phyloP scores from a whole-genome alignment of 2,797 vertebrate genomes.

The Microctenopoma steveboyesi region DNA sequence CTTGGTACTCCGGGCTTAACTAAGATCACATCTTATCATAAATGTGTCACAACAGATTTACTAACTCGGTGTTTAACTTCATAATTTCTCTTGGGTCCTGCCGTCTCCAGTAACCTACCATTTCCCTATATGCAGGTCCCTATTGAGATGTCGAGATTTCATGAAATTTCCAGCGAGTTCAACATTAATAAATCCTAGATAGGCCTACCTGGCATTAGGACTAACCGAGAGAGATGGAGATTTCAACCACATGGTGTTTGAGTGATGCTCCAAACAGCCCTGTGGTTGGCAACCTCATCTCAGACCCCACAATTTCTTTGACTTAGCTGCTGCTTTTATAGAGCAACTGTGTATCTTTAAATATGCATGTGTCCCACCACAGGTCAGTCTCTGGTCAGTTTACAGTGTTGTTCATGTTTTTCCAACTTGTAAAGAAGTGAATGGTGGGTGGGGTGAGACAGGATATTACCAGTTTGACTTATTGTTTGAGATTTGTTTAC shows the following conservation, averaged over 20 bases:
- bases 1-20: slow-evolving; percentile 32
- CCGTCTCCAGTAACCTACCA: slow-evolving; percentile 61
- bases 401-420: slow-evolving; percentile 14
- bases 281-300: slow-evolving; percentile 61
- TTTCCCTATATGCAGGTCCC: slow-evolving; percentile 43
- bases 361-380: slow-evolving; percentile 17
- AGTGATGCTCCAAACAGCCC: slow-evolving; percentile 50
- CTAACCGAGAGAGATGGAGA: slow-evolving; percentile 61
- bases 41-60: slow-evolving; percentile 67
- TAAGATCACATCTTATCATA: slow-evolving; percentile 62
- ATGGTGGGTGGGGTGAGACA: neutral
- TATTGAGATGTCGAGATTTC: slow-evolving; percentile 59
- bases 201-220: slow-evolving; percentile 43
- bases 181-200: slow-evolving; percentile 63
- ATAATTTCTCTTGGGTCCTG: slow-evolving; percentile 32
- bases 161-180: slow-evolving; percentile 69
- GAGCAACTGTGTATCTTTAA: slow-evolving; percentile 40
- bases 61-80: slow-evolving; percentile 42
- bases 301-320: slow-evolving; percentile 51
- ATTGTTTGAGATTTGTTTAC: slow-evolving; percentile 4
- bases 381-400: slow-evolving; percentile 42
- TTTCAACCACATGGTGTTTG: slow-evolving; percentile 67
- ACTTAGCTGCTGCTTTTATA: slow-evolving; percentile 41
- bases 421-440: slow-evolving; percentile 17
- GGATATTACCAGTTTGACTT: slow-evolving; percentile 1